Base-by-base conservation (phyloP, 2,113 vertebrate species). In the Dendrocopos noguchii region DNA sequence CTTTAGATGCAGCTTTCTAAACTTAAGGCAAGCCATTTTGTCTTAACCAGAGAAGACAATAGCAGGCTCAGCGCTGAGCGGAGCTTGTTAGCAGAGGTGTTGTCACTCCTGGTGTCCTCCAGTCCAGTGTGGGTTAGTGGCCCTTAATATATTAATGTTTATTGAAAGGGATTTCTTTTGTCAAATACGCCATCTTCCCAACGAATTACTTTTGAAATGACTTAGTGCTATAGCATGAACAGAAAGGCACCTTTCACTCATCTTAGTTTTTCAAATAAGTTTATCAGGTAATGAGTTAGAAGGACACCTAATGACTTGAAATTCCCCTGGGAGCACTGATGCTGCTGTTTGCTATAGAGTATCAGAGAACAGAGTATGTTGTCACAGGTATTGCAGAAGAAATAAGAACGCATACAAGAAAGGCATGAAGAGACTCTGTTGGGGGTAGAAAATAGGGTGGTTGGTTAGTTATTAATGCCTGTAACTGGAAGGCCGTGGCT, bases 281-380 rank as follows among this genome's bases (percentile, higher is more conserved):
- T 89, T 70, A 52, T 91, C 53, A 55, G 63, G 19, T 71, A 50
- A 55, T 57, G 36, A 77, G 7, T 72, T 83, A 73, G 11, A 36
- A 82, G 8, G 29, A 18, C 28, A 66, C 1, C 2, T 65, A 64
- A 50, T 61, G 28, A 47, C 27, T 64, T 87, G 22, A 64, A 73
- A 68, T 88, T 71, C 29, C 15, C 4, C 2, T 64, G 29, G 5
- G 17, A 21, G 29, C 71, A 53, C 20, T 67, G 52, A 31, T 3
- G 0, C 31, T 73, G 8, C 28, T 83, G 10, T 61, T 92, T 17
- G 4, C 36, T 77, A 1, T 29, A 8, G 28, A 12, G 34, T 31
- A 63, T 11, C 0, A 0, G 24, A 22, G 15, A 19, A 15, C 27
- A 56, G 44, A 9, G 12, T 64, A 2, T 28, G 11, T 82, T 77